Evolutionary conservation across 2,113 vertebrate species (phyloP).

Genomic region (Plectropomus leopardus): DNA sequence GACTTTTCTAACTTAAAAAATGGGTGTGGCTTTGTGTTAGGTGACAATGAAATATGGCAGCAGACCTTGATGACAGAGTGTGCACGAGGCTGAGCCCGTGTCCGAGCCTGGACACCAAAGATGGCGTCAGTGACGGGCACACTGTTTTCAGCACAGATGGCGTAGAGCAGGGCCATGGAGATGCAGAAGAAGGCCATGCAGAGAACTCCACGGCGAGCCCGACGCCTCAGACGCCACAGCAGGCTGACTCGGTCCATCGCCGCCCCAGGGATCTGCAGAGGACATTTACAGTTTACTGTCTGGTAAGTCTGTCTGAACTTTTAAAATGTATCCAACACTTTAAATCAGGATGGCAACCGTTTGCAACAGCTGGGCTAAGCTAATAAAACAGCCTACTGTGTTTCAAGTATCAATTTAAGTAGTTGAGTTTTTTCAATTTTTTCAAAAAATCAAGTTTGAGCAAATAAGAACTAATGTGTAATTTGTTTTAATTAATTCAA

Average conservation of each 20-base stretch:
- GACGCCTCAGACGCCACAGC: slow-evolving; percentile 83
- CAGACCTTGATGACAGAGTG: slow-evolving; percentile 80
- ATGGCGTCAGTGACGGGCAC: slow-evolving; percentile 85
- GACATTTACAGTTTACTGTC: background rate
- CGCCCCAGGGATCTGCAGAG: slow-evolving; percentile 79
- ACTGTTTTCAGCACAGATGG: slow-evolving; percentile 87
- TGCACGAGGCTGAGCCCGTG: slow-evolving; percentile 83
- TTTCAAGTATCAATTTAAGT: background rate
- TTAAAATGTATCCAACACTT: background rate
- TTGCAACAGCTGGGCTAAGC: background rate
- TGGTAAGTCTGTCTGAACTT: background rate
- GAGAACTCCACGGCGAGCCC: slow-evolving; percentile 80
- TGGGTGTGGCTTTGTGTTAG: no score
- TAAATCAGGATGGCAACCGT: background rate
- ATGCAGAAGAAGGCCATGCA: slow-evolving; percentile 86
- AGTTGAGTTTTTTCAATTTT: no score
- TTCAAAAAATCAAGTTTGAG: no score
- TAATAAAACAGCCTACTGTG: background rate
- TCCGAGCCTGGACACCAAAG: slow-evolving; percentile 81
- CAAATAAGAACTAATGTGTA: no score
- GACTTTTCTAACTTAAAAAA: background rate
- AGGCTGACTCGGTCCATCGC: slow-evolving; percentile 84
- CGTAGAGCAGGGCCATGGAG: slow-evolving; percentile 85
- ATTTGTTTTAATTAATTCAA: no score
- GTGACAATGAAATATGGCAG: background rate